Conservation (phyloP, 2,888 invertebrate genomes). For the Apamea anceps region DNA sequence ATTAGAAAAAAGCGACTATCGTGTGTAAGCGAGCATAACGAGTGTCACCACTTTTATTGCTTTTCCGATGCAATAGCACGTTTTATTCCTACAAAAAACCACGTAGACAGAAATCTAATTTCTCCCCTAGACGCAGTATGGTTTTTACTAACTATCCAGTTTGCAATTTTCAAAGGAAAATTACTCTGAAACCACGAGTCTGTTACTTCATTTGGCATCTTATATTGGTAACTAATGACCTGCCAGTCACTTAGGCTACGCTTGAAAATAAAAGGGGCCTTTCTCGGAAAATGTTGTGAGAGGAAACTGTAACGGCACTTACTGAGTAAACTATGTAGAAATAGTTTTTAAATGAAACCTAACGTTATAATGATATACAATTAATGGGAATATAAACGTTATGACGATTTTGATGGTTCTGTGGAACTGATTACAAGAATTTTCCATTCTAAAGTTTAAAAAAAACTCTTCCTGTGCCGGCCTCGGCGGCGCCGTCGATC, state of each 20-base stretch:
- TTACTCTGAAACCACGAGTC: constrained; percentile 23
- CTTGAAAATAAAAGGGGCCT: constrained; percentile 16
- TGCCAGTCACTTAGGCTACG: constrained; percentile 34
- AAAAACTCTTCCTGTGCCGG: too few relatives aligned
- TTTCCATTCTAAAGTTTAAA: not conserved
- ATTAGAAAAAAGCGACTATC: not conserved
- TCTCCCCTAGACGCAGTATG: not conserved
- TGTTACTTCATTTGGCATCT: constrained; percentile 32
- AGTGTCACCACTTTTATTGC: constrained; percentile 33
- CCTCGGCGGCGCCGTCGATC: too few relatives aligned
- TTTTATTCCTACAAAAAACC: constrained; percentile 25
- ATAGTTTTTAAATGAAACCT: constrained; percentile 5
- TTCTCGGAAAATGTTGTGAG: constrained; percentile 22
- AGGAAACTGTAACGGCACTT: not conserved
- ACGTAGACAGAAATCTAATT: constrained; percentile 23
- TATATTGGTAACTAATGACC: constrained; percentile 52
- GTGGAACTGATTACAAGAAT: not conserved
- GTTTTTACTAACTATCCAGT: constrained; percentile 16
- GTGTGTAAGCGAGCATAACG: constrained; percentile 16
- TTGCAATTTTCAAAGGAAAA: constrained; percentile 25
- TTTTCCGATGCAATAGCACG: constrained; percentile 12
- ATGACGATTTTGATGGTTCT: not conserved
- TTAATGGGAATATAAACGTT: not conserved
- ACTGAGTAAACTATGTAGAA: not conserved
- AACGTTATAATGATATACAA: not conserved